Evolutionary conservation across 2,113 vertebrate species (phyloP), one percentile per base, ranked within the genome.

Genomic region (Leptodactylus fuscus): DNA sequence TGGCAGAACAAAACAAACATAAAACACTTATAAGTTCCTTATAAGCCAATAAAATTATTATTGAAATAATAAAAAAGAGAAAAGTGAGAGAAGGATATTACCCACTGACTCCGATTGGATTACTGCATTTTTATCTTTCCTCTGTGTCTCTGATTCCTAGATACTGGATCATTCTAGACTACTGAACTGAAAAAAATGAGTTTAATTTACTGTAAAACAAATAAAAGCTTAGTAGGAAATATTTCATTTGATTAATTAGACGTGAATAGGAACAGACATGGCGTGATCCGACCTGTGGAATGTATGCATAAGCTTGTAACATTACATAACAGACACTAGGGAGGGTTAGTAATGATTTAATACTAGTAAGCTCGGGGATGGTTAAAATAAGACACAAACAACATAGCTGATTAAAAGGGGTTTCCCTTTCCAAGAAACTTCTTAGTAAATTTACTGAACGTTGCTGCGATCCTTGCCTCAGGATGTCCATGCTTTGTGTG

Each of bases 1-100:
- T 86, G 84, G 84, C 84, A 86, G 84, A 86, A 86, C 76, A 86
- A 86, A 86, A 86, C 77, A 86, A 86, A 81, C 77, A 86, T 86
- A 81, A 86, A 86, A 86, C 76, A 86, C 84, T 86, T 86, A 80
- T 73, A 86, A 12, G 67, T 86, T 73, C 38, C 84, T 86, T 73
- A 73, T 86, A 86, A 73, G 84, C 84, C 84, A 86, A 86, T 86
- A 69, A 81, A 86, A 86, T 86, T 71, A 86, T 86, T 81, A 81
- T 86, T 85, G 65, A 86, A 86, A 86, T 73, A 86, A 86, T 86
- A 86, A 86, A 85, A 80, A 48, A 2, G 18, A 80, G 51, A 71
- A 70, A 86, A 86, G 65, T 73, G 67, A 81, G 67, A 81, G 70
- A 73, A 86, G 38, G 76, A 71, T 86, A 81, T 86, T 86, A 77